Percentiles rank a stretch among this genome's conserved stretches.
Evolutionary conservation across 2,113 vertebrate genomes (phyloP).

Genomic region (Forbesichthys papilliferus): DNA sequence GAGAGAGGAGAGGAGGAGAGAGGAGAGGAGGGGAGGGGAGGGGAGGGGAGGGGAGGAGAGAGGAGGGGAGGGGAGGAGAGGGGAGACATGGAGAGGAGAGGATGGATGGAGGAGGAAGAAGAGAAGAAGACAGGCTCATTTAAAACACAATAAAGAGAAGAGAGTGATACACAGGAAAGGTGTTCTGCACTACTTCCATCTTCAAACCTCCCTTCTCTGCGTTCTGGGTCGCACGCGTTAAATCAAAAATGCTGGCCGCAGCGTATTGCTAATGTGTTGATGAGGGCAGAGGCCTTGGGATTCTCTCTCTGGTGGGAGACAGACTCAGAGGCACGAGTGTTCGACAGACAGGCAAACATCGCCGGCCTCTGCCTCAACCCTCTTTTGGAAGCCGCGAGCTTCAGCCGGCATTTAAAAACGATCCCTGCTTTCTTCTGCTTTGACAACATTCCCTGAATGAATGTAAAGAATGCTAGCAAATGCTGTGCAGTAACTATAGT

Average conservation of each 20-base stretch:
- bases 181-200: constrained; percentile 16
- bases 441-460: neutral
- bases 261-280: constrained; percentile 73
- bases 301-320: constrained; percentile 61
- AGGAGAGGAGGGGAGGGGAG: neutral
- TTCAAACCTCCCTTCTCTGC: constrained; percentile 28
- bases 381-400: constrained; percentile 69
- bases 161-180: constrained; percentile 3
- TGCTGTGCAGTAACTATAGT: constrained; percentile 27
- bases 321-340: constrained; percentile 59
- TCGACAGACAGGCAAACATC: constrained; percentile 68
- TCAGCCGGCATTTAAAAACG: constrained; percentile 44
- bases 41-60: neutral
- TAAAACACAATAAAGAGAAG: neutral
- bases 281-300: constrained; percentile 62
- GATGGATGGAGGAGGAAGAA: neutral
- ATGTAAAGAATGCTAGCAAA: constrained; percentile 27
- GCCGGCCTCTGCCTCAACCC: constrained; percentile 69
- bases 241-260: constrained; percentile 55
- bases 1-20: neutral
- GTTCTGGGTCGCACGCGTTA: constrained; percentile 47
- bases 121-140: neutral
- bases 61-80: neutral
- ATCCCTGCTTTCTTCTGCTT: constrained; percentile 19
- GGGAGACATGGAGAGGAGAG: neutral